Base-by-base conservation (phyloP, 2,797 vertebrate genomes). In the Sebastes nivosus region DNA sequence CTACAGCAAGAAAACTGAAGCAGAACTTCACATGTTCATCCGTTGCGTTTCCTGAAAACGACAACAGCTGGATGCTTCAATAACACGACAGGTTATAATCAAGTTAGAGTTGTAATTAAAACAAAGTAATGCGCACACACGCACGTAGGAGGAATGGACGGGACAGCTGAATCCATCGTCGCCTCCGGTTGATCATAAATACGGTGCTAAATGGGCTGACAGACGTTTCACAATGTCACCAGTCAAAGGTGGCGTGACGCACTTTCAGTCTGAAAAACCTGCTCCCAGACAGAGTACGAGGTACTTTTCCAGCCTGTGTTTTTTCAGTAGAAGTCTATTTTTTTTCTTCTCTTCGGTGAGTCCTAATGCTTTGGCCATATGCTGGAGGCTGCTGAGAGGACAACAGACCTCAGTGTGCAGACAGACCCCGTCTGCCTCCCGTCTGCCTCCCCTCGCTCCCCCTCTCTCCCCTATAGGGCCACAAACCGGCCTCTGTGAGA, bases 401-500 rank as follows among this genome's bases (percentile, higher is more conserved):
- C 93, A 94, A 94, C 92, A 94, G 93, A 82, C 70, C 89, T 92
- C 92, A 93, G 93, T 95, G 93, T 94, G 90, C 87, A 91, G 92
- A 91, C 91, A 84, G 83, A 92, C 83, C 84, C 73, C 64, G 86
- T 87, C 89, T 85, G 82, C 83, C 79, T 86, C 86, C 73, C 74
- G 86, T 87, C 89, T 85, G 82, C 83, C 79, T 86, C 86, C 72
- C 74, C 83, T 52, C 81, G 70, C 76, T 79, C 87, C 77, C 83
- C 59, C 77, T 34, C 67, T 80, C 88, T 88, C 88, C 88, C 74
- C 91, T 92, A 72, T 79, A 83, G 87, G 86, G 81, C 92, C 93
- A 95, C 94, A 95, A 82, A 94, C 93, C 80, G 24, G 87, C 90
- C 92, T 94, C 93, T 95, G 94, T 95, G 84, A 89, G 94, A 92